These are phyloP conservation scores for Epiblema foenella DNA, from an alignment of 2,888 invertebrate genomes.

Conservation along the genomic window DNA sequence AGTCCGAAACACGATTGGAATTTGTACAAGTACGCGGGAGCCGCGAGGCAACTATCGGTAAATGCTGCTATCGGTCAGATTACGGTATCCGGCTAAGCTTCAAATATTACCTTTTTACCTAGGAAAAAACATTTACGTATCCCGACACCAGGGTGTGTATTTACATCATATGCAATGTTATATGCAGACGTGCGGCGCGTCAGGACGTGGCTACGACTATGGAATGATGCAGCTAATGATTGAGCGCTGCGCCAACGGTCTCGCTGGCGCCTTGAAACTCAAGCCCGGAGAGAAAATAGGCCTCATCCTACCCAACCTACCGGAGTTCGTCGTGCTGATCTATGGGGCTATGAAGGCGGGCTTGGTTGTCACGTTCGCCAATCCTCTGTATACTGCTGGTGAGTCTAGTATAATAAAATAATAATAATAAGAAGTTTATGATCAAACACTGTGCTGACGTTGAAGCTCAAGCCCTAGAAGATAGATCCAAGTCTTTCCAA, in stretches of 20 bases:
- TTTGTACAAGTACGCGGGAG: no score
- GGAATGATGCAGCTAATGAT: conserved; percentile 85
- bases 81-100: no score
- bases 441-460: conserved; percentile 82
- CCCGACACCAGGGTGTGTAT: no score
- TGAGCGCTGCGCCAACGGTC: conserved; percentile 84
- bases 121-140: no score
- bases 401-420: no score
- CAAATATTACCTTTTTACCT: no score
- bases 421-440: conserved; percentile 70
- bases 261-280: conserved; percentile 83
- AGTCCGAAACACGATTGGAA: no score
- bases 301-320: conserved; percentile 88
- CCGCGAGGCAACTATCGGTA: no score
- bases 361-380: conserved; percentile 87
- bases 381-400: conserved; percentile 89
- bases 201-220: conserved; percentile 87
- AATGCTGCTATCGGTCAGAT: no score
- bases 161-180: not conserved
- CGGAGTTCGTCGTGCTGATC: conserved; percentile 88
- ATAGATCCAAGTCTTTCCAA: no score
- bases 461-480: conserved; percentile 85
- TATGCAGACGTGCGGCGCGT: conserved; percentile 87
- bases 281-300: conserved; percentile 87
- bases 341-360: conserved; percentile 88